Evolutionary conservation across 2,888 invertebrate species (phyloP), one percentile per base, ranked within the genome.

Genomic region (Leptinotarsa haldemani): DNA sequence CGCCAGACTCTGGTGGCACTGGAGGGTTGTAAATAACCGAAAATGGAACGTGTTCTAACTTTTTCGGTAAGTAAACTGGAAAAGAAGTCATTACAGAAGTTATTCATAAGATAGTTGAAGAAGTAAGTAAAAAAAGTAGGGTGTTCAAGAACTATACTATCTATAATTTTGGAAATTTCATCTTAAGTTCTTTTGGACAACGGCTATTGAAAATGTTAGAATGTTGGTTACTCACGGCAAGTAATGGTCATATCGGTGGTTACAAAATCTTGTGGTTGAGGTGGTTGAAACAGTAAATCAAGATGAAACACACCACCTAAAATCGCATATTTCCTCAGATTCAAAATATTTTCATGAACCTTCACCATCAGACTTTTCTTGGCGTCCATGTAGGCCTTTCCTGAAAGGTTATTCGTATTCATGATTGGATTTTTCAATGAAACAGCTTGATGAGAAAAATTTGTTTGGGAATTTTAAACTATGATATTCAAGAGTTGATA

Each of bases 271-370:
- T 92, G 92, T 0, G 94, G 93, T 80, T 96, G 96, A 0, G 95
- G 93, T 0, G 96, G 96, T 18, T 94, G 94, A 68, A 91, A 89
- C 69, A 95, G 87, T 65, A 95, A 88, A 81, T 96, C 93, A 64
- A 96, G 86, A 79, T 92, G 91, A 75, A 92, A 92, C 0, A 95
- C 90, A 0, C 96, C 96, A 0, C 95, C 95, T 18, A 95, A 90
- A 69, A 95, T 90, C 0, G 88, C 90, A 84, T 92, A 94, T 83
- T 93, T 94, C 61, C 96, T 89, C 68, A 96, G 87, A 86, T 96
- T 95, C 0, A 95, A 84, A 83, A 94, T 30, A 18, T 71, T 25
- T 58, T 25, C 66, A 13, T 12, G 71, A 16, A 61, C 48, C 30
- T 1, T 7, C 7, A 67, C 61, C 50, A 25, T 22, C 40, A 74